Evolutionary conservation across 37 sponge, comb jelly and placozoan species (phyloP).

Genomic region (Spongilla lacustris): DNA sequence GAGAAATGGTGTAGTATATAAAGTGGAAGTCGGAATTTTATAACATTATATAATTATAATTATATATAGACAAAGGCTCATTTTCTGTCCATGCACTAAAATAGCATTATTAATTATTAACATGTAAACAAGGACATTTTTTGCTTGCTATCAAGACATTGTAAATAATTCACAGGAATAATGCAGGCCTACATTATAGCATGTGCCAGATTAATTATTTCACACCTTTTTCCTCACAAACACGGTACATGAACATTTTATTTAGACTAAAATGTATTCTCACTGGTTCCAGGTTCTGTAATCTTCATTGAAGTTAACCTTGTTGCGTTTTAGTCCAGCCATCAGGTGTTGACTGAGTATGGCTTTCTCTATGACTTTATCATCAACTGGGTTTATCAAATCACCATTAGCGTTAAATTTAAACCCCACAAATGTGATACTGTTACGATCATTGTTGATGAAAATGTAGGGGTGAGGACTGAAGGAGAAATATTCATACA

Average conservation of each 20-base stretch:
- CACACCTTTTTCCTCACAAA: too few species aligned
- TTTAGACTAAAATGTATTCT: neutral
- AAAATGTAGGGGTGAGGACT: slow-evolving; percentile 87
- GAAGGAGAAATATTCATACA: neutral
- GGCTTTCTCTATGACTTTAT: slow-evolving; percentile 25
- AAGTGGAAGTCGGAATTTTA: too few species aligned
- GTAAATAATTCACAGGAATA: too few species aligned
- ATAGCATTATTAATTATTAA: too few species aligned
- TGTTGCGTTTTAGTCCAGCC: slow-evolving; percentile 17
- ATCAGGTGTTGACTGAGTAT: slow-evolving; percentile 53
- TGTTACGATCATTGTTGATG: slow-evolving; percentile 75
- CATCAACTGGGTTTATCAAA: slow-evolving; percentile 43
- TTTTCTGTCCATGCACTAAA: too few species aligned
- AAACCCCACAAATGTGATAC: slow-evolving; percentile 85
- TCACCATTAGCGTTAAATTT: slow-evolving; percentile 45
- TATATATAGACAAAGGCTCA: too few species aligned
- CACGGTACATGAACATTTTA: neutral
- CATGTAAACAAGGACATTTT: too few species aligned
- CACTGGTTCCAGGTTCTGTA: slow-evolving; percentile 43
- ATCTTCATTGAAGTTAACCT: slow-evolving; percentile 69
- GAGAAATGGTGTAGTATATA: too few species aligned
- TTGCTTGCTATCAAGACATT: too few species aligned
- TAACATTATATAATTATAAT: too few species aligned
- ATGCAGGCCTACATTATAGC: too few species aligned
- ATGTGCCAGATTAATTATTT: too few species aligned